Conservation (phyloP, 2,113 vertebrate genomes). For the Stegostoma tigrinum region DNA sequence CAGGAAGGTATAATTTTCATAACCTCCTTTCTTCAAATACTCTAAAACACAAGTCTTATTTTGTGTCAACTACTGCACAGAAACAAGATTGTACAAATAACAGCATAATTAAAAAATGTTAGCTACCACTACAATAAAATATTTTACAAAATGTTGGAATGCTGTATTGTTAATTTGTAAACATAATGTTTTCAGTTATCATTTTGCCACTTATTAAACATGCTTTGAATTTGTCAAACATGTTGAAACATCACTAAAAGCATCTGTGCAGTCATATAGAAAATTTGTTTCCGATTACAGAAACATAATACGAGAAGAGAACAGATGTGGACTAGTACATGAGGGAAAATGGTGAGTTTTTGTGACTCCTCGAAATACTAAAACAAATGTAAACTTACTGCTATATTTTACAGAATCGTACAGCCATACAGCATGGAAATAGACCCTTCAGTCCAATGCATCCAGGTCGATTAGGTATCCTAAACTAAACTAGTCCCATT, state of each 20-base stretch:
- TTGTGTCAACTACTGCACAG: neutral
- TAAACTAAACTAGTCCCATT: too few species aligned
- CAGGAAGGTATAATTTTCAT: neutral
- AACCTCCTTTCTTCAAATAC: neutral
- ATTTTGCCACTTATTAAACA: neutral
- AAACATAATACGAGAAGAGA: neutral
- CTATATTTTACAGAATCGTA: neutral
- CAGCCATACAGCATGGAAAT: too few species aligned
- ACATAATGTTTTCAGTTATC: neutral
- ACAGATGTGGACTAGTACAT: neutral
- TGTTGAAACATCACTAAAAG: neutral
- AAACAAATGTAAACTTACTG: neutral
- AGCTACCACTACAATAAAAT: neutral
- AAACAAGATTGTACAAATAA: neutral
- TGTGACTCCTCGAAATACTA: neutral
- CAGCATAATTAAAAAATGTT: neutral
- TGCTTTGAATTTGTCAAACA: conserved; percentile 20
- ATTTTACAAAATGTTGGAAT: neutral
- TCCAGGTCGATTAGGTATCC: too few species aligned
- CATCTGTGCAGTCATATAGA: neutral
- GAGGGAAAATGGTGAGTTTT: too few species aligned
- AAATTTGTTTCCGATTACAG: conserved; percentile 4
- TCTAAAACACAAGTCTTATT: neutral
- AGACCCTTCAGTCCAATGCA: too few species aligned
- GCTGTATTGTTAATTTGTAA: conserved; percentile 5